phyloP scores from a whole-genome alignment of 2,113 vertebrate genomes.

The Tupaia chinensis region DNA sequence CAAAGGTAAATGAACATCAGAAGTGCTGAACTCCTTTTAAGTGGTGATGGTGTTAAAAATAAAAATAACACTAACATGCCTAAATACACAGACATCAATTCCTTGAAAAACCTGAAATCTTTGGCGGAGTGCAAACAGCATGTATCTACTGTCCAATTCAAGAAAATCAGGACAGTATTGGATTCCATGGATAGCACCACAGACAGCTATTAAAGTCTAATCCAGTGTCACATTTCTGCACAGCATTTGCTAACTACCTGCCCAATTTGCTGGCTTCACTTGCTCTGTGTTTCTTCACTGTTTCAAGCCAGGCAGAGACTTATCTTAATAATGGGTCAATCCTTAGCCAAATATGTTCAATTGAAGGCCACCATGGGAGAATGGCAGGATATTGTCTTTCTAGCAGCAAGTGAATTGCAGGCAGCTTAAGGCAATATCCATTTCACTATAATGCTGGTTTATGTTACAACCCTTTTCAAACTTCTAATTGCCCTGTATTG shows the following conservation, averaged over 20 bases:
- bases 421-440: slow-evolving; percentile 91
- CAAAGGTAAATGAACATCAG: slow-evolving; percentile 66
- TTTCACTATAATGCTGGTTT: slow-evolving; percentile 92
- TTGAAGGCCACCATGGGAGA: slow-evolving; percentile 93
- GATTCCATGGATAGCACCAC: slow-evolving; percentile 86
- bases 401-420: slow-evolving; percentile 92
- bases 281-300: slow-evolving; percentile 87
- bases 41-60: background rate
- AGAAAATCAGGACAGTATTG: slow-evolving; percentile 80
- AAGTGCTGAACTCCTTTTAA: slow-evolving; percentile 40
- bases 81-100: background rate
- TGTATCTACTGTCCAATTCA: slow-evolving; percentile 73
- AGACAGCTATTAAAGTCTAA: slow-evolving; percentile 88
- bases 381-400: slow-evolving; percentile 93
- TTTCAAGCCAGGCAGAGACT: slow-evolving; percentile 88
- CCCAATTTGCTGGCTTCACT: slow-evolving; percentile 87
- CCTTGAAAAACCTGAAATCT: slow-evolving; percentile 32
- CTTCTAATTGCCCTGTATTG: slow-evolving; percentile 91
- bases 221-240: slow-evolving; percentile 88
- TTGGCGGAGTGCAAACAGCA: slow-evolving; percentile 67
- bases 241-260: slow-evolving; percentile 84
- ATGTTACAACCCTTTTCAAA: slow-evolving; percentile 93
- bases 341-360: slow-evolving; percentile 90
- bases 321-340: slow-evolving; percentile 90
- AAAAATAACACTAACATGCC: slow-evolving; percentile 20